phyloP scores from a whole-genome alignment of 2,113 vertebrate species.

The Poecile atricapillus region DNA sequence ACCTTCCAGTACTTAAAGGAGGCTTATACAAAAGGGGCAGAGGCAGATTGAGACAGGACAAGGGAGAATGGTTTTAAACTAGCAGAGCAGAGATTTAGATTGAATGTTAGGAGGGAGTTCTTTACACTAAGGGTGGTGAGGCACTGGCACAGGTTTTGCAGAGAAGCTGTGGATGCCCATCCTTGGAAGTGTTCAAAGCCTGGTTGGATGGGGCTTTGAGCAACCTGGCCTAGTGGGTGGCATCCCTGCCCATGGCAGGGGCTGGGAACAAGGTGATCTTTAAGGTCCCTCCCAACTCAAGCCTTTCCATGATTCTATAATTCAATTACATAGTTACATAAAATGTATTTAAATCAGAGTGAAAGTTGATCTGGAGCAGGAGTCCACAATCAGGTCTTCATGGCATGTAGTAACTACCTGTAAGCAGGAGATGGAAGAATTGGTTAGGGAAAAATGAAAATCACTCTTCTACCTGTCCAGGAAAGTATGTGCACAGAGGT shows the following conservation, averaged over 20 bases:
- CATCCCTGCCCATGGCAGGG: background rate
- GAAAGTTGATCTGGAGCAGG: background rate
- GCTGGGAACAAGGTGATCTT: background rate
- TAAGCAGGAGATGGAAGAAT: background rate
- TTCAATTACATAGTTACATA: background rate
- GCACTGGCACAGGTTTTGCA: background rate
- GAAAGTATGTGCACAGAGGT: background rate
- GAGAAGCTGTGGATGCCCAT: background rate
- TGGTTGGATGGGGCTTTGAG: background rate
- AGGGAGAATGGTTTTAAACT: background rate
- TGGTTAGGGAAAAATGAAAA: background rate
- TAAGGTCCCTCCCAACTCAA: background rate
- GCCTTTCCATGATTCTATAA: background rate
- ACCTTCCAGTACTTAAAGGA: background rate
- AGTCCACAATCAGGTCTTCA: background rate
- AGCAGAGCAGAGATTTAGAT: background rate
- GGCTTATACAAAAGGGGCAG: background rate
- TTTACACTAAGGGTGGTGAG: background rate
- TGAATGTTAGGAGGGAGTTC: background rate
- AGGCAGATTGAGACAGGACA: no score
- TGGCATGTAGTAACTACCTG: fast-evolving
- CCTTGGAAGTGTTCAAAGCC: no score
- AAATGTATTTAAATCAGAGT: background rate
- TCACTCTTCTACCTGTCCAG: background rate
- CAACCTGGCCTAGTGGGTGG: background rate